A percentile compares a stretch with the other conserved stretches of the same genome.
These are phyloP conservation scores for Pelecanus crispus DNA, from an alignment of 2,113 vertebrate species.

Conservation along the genomic window DNA sequence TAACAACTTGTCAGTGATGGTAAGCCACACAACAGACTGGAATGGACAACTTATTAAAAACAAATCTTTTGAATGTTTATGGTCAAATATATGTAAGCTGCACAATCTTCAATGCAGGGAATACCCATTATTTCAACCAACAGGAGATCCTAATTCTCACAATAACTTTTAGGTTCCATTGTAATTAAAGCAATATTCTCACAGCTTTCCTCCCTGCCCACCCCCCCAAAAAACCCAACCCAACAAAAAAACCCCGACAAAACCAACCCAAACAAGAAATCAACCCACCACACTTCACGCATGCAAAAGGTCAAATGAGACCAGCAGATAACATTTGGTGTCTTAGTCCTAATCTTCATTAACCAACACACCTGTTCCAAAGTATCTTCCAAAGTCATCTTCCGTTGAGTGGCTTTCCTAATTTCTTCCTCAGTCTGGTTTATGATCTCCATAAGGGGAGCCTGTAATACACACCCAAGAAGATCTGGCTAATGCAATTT, in stretches of 20 bases:
- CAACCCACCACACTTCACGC: background rate
- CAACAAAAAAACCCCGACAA: background rate
- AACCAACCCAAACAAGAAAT: background rate
- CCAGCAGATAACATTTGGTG: background rate
- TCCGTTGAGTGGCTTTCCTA: conserved; percentile 59
- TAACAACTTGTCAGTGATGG: background rate
- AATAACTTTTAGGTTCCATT: background rate
- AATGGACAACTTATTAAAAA: background rate
- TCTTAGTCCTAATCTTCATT: background rate
- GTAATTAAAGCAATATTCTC: background rate
- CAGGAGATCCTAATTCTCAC: background rate
- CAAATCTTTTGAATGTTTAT: background rate
- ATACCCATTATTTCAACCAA: background rate
- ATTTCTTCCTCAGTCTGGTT: conserved; percentile 74
- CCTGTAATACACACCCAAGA: conserved; percentile 35
- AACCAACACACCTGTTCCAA: conserved; percentile 73
- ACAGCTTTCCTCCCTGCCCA: background rate
- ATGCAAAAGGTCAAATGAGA: background rate
- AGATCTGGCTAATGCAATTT: background rate
- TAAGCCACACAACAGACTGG: background rate
- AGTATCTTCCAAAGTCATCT: conserved; percentile 70
- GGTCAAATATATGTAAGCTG: background rate
- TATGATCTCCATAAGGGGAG: conserved; percentile 70
- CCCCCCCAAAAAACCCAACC: background rate
- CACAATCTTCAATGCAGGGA: background rate